Evolutionary conservation across 2,888 invertebrate genomes (phyloP).

Genomic region (Philhelius pedissequus): DNA sequence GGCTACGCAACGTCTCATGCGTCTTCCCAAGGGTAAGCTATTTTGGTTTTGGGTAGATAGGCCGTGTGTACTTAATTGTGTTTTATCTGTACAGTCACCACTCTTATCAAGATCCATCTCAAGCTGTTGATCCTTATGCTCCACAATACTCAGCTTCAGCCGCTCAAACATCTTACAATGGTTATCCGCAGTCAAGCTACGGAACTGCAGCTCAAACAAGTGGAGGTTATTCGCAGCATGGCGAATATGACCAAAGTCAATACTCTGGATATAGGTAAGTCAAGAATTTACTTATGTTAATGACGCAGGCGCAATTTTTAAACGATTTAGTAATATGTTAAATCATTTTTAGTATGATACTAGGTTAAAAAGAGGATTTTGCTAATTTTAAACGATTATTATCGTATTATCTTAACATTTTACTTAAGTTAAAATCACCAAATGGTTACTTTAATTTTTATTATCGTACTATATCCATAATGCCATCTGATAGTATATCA

Average conservation of each 20-base stretch:
- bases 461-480: no score
- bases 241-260: slow-evolving; percentile 78
- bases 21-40: slow-evolving; percentile 73
- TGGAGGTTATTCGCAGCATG: slow-evolving; percentile 74
- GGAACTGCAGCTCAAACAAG: slow-evolving; percentile 73
- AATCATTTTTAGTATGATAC: no score
- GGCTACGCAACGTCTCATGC: slow-evolving; percentile 71
- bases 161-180: slow-evolving; percentile 75
- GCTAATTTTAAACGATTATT: no score
- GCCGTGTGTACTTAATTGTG: background rate
- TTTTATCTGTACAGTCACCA: slow-evolving; percentile 73
- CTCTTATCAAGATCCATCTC: slow-evolving; percentile 77
- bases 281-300: background rate
- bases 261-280: slow-evolving; percentile 77
- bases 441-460: no score
- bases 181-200: slow-evolving; percentile 77
- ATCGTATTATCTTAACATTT: no score
- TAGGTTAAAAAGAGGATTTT: no score
- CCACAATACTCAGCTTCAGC: slow-evolving; percentile 76
- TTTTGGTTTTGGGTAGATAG: background rate
- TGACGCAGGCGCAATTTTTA: no score
- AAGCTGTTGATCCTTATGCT: slow-evolving; percentile 77
- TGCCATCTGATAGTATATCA: no score
- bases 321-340: no score
- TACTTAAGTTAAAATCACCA: no score